These are phyloP conservation scores for Lampris incognitus DNA, from an alignment of 2,113 vertebrate genomes.

Conservation along the genomic window DNA sequence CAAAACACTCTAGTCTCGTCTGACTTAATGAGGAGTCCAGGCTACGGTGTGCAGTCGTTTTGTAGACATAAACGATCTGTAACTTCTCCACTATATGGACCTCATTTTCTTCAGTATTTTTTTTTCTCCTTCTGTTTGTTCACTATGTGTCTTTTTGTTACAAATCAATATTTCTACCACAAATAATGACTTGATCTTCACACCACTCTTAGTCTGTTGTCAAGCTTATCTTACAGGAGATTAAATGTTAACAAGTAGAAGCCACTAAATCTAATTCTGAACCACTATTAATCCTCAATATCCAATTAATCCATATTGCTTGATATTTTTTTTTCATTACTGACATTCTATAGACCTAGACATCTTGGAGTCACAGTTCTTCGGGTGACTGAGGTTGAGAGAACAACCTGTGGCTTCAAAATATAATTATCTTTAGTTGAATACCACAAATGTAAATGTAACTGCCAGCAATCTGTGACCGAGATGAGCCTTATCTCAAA, in stretches of 20 bases:
- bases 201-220: constrained; percentile 19
- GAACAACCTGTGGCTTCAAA: neutral
- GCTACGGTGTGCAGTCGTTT: constrained; percentile 68
- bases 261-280: neutral
- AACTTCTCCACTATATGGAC: constrained; percentile 54
- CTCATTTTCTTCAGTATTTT: constrained; percentile 65
- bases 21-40: constrained; percentile 63
- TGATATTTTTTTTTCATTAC: neutral
- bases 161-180: constrained; percentile 12
- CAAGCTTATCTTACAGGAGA: constrained; percentile 12
- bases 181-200: constrained; percentile 7
- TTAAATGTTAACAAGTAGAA: neutral
- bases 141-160: constrained; percentile 59
- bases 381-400: neutral
- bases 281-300: no score
- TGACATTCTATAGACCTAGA: neutral
- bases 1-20: constrained; percentile 50
- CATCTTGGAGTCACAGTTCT: neutral
- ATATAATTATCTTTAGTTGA: neutral
- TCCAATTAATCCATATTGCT: no score
- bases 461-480: constrained; percentile 3
- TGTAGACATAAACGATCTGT: constrained; percentile 44
- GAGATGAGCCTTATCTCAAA: constrained; percentile 2
- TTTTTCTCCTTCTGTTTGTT: constrained; percentile 44
- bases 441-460: neutral